phyloP scores from a whole-genome alignment of 2,797 vertebrate genomes.

The Cichlasoma orientale region DNA sequence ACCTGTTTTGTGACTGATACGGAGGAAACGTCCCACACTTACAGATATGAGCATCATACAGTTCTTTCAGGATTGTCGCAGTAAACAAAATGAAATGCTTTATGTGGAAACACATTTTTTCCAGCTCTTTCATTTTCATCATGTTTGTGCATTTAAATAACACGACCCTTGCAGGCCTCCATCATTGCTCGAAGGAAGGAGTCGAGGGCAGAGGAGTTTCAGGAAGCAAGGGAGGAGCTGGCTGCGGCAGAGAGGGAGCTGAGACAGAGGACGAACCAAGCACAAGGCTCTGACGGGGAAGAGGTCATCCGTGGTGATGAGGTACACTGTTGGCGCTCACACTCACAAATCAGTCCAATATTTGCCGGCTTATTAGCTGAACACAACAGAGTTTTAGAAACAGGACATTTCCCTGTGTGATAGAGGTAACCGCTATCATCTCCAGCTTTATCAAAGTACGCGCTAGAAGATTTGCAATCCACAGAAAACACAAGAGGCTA shows the following conservation, averaged over 20 bases:
- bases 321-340: slow-evolving; percentile 74
- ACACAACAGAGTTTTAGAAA: neutral
- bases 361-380: neutral
- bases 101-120: neutral
- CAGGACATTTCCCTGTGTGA: neutral
- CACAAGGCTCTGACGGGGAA: slow-evolving; percentile 80
- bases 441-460: slow-evolving; percentile 30
- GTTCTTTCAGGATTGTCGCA: no score
- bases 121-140: neutral
- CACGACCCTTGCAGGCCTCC: slow-evolving; percentile 83
- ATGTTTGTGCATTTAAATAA: slow-evolving; percentile 26
- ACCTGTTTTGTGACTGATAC: no score
- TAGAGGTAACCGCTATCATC: neutral
- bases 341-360: neutral
- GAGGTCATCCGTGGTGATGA: slow-evolving; percentile 89
- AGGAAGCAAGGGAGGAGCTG: slow-evolving; percentile 92
- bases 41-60: no score
- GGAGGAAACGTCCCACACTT: no score
- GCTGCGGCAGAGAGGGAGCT: slow-evolving; percentile 83
- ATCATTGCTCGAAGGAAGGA: slow-evolving; percentile 94
- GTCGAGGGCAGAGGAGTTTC: slow-evolving; percentile 92
- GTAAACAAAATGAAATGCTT: no score
- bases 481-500: slow-evolving; percentile 62
- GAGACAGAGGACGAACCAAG: slow-evolving; percentile 84
- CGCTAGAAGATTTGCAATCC: slow-evolving; percentile 49